A percentile compares a stretch with the other conserved stretches of the same genome.
These are phyloP conservation scores for Sthenelais limicola DNA, from an alignment of 2,888 invertebrate species.

Conservation along the genomic window DNA sequence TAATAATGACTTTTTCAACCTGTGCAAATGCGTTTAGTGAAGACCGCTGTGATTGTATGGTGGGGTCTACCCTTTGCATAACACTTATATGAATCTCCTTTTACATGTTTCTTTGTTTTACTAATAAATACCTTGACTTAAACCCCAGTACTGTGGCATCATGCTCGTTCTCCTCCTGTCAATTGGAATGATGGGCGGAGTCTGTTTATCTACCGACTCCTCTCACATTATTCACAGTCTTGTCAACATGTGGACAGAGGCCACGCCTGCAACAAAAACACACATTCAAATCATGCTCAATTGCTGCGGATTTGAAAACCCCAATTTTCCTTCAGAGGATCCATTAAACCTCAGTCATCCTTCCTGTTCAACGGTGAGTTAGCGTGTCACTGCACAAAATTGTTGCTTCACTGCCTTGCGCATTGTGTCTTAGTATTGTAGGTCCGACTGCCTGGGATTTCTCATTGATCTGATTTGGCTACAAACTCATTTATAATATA, in stretches of 20 bases:
- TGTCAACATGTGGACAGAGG: constrained; percentile 2
- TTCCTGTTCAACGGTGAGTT: constrained; percentile 11
- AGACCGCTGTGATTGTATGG: not conserved
- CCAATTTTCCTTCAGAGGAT: constrained; percentile 12
- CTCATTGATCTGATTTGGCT: too few relatives aligned
- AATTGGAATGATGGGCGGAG: constrained; percentile 13
- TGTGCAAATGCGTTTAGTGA: not conserved
- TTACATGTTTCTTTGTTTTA: not conserved
- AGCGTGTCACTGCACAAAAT: too few relatives aligned
- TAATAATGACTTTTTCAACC: not conserved
- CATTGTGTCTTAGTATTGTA: too few relatives aligned
- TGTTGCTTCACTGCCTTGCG: too few relatives aligned
- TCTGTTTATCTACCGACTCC: constrained; percentile 14
- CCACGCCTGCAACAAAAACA: not conserved
- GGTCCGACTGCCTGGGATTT: too few relatives aligned
- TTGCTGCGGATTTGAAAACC: constrained; percentile 28
- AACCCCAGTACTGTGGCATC: constrained; percentile 3
- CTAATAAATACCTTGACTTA: not conserved
- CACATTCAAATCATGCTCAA: constrained; percentile 7
- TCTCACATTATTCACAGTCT: constrained; percentile 8
- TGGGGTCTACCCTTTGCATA: too few relatives aligned
- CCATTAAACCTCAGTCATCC: constrained; percentile 16
- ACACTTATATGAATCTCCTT: not conserved
- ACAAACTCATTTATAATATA: not conserved
- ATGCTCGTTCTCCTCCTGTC: not conserved